Percentiles rank a stretch among this genome's conserved stretches.
Evolutionary conservation across 1,140 invertebrate genomes (phyloP).

Genomic region (Drosophila kohkoa): DNA sequence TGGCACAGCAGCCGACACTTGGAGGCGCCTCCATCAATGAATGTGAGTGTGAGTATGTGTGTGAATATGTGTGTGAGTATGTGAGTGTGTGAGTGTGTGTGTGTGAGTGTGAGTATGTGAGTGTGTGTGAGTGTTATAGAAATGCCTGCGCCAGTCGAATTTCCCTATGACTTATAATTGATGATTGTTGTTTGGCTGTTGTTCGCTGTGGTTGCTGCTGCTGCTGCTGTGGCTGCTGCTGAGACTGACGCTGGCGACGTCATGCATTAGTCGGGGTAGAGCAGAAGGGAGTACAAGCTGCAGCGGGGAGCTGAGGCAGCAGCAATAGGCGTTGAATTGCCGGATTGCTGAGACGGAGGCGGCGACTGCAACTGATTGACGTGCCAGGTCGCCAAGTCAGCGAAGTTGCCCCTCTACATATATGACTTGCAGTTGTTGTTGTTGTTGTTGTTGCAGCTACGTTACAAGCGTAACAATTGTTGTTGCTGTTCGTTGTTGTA

Average conservation of each 20-base stretch:
- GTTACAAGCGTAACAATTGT: neutral
- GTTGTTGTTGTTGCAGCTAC: constrained; percentile 3
- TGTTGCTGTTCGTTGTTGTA: constrained; percentile 50
- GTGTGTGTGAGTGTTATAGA: constrained; percentile 11
- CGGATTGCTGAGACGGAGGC: constrained; percentile 15
- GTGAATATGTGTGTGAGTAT: neutral
- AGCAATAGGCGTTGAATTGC: constrained; percentile 2
- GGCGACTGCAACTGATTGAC: constrained; percentile 54
- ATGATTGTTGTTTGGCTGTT: constrained; percentile 22
- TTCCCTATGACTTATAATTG: constrained; percentile 47
- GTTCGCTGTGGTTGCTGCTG: constrained; percentile 1
- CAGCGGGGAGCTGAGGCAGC: neutral
- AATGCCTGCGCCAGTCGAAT: constrained; percentile 38
- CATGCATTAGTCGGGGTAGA: constrained; percentile 29
- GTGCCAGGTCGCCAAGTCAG: constrained; percentile 69
- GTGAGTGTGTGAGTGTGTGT: neutral
- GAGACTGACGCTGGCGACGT: constrained; percentile 36
- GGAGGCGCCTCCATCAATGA: constrained; percentile 16
- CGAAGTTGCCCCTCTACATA: constrained; percentile 28
- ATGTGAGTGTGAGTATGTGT: neutral
- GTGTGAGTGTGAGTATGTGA: neutral
- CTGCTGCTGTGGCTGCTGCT: neutral
- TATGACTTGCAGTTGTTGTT: constrained; percentile 69
- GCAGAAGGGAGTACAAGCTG: neutral
- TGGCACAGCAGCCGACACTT: constrained; percentile 28